Conservation (phyloP, 2,888 invertebrate species). For the Drosophila fulvimacula region DNA sequence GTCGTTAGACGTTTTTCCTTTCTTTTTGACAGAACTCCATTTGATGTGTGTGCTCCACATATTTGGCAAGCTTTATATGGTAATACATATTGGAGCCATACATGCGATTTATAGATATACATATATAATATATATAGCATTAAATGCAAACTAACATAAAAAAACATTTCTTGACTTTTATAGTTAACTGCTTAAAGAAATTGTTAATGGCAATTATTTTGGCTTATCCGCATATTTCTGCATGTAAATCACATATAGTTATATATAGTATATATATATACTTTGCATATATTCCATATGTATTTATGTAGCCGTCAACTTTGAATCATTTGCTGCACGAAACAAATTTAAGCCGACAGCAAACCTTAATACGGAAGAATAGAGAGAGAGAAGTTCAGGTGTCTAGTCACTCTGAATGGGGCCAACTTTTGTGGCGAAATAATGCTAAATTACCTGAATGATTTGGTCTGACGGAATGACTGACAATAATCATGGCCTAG, state of each 20-base stretch:
- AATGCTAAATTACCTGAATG: slow-evolving; percentile 58
- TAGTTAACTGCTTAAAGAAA: slow-evolving; percentile 3
- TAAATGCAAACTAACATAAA: slow-evolving; percentile 46
- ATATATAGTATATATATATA: slow-evolving; percentile 4
- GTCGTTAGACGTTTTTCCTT: slow-evolving; percentile 42
- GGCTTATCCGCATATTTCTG: slow-evolving; percentile 30
- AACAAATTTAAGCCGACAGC: slow-evolving; percentile 47
- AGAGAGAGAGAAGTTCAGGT: not conserved
- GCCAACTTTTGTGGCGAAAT: slow-evolving; percentile 55
- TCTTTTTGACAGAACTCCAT: slow-evolving; percentile 36
- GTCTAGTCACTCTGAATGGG: slow-evolving; percentile 10
- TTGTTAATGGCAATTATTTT: slow-evolving; percentile 40
- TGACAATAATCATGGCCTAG: slow-evolving; percentile 32
- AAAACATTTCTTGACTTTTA: slow-evolving; percentile 11
- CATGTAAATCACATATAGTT: not conserved
- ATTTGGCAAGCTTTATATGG: slow-evolving; percentile 29
- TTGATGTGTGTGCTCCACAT: slow-evolving; percentile 53
- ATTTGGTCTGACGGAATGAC: slow-evolving; percentile 49
- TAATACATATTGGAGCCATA: slow-evolving; percentile 51
- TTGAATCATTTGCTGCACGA: slow-evolving; percentile 58
- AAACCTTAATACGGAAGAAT: not conserved
- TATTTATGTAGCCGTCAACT: slow-evolving; percentile 37
- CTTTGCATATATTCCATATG: slow-evolving; percentile 14
- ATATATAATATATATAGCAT: slow-evolving; percentile 13
- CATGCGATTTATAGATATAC: slow-evolving; percentile 44